Conservation (phyloP, 2,888 invertebrate species). For the Melinaea menophilus region DNA sequence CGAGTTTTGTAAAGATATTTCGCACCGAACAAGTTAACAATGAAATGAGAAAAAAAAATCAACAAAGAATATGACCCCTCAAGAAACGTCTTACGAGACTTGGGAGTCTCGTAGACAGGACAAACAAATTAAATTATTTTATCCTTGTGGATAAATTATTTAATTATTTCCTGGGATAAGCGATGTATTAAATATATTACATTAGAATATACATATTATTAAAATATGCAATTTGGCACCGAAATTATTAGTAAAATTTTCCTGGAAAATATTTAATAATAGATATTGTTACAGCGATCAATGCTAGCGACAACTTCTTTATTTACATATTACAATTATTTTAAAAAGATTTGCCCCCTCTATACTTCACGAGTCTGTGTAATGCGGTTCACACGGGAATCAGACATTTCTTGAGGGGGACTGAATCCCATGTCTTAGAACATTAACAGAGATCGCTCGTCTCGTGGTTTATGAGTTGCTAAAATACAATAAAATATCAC, state of each 20-base stretch:
- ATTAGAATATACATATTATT: too few species aligned
- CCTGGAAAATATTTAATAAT: too few species aligned
- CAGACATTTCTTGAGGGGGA: conserved; percentile 63
- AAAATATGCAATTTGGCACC: too few species aligned
- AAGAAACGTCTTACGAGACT: conserved; percentile 52
- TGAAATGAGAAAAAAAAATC: conserved; percentile 54
- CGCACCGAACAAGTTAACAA: conserved; percentile 54
- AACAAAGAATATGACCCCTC: conserved; percentile 55
- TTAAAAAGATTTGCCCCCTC: conserved; percentile 10
- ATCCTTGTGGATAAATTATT: too few species aligned
- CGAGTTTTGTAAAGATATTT: conserved; percentile 42
- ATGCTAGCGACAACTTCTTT: too few species aligned
- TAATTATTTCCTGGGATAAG: too few species aligned
- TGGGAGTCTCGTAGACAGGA: conserved; percentile 28
- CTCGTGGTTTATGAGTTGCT: conserved; percentile 33
- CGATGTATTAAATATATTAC: too few species aligned
- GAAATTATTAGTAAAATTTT: too few species aligned
- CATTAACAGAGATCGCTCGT: conserved; percentile 39
- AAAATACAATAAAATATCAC: conserved; percentile 24
- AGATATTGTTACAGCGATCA: too few species aligned
- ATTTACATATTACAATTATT: not conserved
- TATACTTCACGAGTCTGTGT: conserved; percentile 30
- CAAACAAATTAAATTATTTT: conserved; percentile 1
- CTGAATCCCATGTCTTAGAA: conserved; percentile 33
- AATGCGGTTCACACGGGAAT: conserved; percentile 70